Evolutionary conservation across 1,140 invertebrate genomes (phyloP).

Genomic region (Platorchestia sp.): DNA sequence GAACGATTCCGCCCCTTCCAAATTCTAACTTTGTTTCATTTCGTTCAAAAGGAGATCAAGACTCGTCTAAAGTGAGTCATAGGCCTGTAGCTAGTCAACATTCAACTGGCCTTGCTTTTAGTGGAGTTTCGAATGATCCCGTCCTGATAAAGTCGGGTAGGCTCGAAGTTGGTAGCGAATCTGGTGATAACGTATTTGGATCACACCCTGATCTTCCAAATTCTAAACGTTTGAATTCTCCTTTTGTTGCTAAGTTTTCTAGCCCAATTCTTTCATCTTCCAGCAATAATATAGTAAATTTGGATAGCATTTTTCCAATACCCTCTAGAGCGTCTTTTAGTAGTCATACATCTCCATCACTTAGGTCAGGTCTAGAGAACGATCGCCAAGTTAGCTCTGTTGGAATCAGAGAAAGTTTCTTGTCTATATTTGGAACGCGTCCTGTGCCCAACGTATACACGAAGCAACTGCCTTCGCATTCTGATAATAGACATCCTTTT

Average conservation of each 20-base stretch:
- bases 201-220: neutral
- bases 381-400: neutral
- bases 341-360: neutral
- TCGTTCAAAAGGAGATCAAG: neutral
- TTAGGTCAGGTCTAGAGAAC: neutral
- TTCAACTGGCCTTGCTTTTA: too few relatives aligned
- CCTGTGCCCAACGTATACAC: neutral
- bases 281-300: neutral
- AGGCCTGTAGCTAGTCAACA: neutral
- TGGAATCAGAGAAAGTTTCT: neutral
- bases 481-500: neutral
- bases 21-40: neutral
- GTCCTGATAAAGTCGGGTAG: neutral
- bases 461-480: neutral
- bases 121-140: neutral
- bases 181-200: neutral
- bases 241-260: neutral
- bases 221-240: neutral
- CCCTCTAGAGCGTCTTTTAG: neutral
- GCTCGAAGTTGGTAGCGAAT: neutral
- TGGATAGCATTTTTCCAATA: neutral
- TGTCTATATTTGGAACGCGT: neutral
- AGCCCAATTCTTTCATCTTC: neutral
- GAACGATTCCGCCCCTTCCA: neutral
- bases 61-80: neutral